Evolutionary conservation across 1,140 invertebrate species (phyloP).

Genomic region (Pseudomyrmex cubaensis): DNA sequence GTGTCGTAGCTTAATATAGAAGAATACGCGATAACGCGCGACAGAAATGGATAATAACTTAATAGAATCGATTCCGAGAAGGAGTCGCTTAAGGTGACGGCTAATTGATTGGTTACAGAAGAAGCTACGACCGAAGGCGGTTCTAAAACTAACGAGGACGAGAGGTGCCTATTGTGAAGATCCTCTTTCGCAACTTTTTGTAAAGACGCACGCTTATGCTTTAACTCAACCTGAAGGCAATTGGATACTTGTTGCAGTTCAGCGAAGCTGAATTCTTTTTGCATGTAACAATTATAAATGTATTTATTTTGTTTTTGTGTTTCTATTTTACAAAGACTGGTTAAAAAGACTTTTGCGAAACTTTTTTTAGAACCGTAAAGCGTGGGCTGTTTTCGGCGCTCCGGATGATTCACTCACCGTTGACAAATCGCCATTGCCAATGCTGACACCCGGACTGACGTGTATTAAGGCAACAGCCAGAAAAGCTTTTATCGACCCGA

Average conservation of each 20-base stretch:
- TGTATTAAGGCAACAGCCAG: slow-evolving; percentile 57
- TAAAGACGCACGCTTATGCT: background rate
- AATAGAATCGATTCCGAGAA: slow-evolving; percentile 52
- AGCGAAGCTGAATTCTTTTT: background rate
- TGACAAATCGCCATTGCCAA: slow-evolving; percentile 63
- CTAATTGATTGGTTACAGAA: slow-evolving; percentile 38
- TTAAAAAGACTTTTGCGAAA: no score
- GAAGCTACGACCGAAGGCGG: slow-evolving; percentile 38
- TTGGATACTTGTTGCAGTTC: slow-evolving; percentile 1
- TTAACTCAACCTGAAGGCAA: background rate
- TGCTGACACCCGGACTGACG: background rate
- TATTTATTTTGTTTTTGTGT: no score
- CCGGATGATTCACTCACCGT: slow-evolving; percentile 73
- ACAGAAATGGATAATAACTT: slow-evolving; percentile 29
- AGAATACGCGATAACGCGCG: background rate
- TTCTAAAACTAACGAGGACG: slow-evolving; percentile 49
- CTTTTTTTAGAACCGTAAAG: background rate
- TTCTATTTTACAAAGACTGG: no score
- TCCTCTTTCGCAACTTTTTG: background rate
- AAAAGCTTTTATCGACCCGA: slow-evolving; percentile 79
- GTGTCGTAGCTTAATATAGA: background rate
- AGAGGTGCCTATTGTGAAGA: slow-evolving; percentile 30
- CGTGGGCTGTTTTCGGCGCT: background rate
- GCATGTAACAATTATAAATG: no score
- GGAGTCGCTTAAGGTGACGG: slow-evolving; percentile 35